Conservation (phyloP, 2,113 vertebrate species). For the Hydrolagus affinis region DNA sequence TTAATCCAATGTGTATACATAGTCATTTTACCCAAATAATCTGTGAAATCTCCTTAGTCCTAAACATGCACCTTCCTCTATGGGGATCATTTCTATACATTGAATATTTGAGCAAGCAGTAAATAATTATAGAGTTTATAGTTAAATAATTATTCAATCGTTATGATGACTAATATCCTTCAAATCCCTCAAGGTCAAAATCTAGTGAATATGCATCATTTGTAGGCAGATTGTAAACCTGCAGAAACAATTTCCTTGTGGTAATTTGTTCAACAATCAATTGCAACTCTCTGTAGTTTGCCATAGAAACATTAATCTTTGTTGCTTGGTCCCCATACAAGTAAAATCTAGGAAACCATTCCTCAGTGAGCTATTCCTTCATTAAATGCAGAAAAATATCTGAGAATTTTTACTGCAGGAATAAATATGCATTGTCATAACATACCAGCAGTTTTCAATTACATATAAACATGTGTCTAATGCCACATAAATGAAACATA, state of each 20-base stretch:
- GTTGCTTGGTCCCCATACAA: not conserved
- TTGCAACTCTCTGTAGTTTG: conserved; percentile 9
- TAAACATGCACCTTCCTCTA: not conserved
- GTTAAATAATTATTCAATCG: conserved; percentile 20
- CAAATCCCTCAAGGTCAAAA: not conserved
- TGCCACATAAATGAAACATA: conserved; percentile 28
- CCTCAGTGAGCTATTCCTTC: conserved; percentile 1
- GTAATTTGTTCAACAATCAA: conserved; percentile 17
- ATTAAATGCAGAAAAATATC: not conserved
- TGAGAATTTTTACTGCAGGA: not conserved
- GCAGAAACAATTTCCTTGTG: not conserved
- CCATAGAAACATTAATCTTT: conserved; percentile 17
- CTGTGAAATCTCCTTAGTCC: not conserved
- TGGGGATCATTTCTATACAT: not conserved
- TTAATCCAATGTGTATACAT: not conserved
- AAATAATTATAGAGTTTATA: not conserved
- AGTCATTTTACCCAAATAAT: not conserved
- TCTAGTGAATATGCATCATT: not conserved
- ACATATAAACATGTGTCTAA: conserved; percentile 31
- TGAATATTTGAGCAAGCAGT: conserved; percentile 23
- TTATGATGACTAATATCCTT: not conserved
- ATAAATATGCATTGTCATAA: conserved; percentile 20
- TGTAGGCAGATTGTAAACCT: conserved; percentile 8
- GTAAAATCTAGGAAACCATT: not conserved
- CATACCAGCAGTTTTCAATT: conserved; percentile 29